Evolutionary conservation across 2,797 vertebrate genomes (phyloP), one percentile per base, ranked within the genome.

Genomic region (Hemitrygon akajei): DNA sequence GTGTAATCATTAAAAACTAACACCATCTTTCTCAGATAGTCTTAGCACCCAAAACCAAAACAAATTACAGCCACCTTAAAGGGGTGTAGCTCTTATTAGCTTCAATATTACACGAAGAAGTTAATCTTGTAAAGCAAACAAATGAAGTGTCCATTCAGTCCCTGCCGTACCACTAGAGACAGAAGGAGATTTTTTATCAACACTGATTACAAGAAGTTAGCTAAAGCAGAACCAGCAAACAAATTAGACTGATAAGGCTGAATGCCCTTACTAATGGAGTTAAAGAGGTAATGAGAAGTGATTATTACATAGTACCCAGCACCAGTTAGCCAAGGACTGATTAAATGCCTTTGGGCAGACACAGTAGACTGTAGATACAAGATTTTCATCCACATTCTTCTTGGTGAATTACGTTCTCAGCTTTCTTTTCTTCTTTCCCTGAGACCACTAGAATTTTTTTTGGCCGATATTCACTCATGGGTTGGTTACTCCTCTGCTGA

Each of bases 241-340:
- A 93, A 93, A 93, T 75, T 76, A 76, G 40, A 30, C n/a, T 58
- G 71, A 56, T 58, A 93, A 27, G 91, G 25, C 91, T 93, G 71
- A 76, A 93, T 93, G 71, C 91, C 40, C 91, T 76, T 27, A 30
- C 25, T 75, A 22, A 27, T 75, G 27, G 69, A 76, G 40, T 56
- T 76, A 18, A 30, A 75, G 69, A 58, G 86, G n/a, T 58, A 93
- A 76, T 75, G 22, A 75, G 40, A 75, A 56, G 11, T 71, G 71
- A 93, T 93, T 93, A 30, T 56, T 18, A 30, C 40, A 76, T 7
- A 76, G 91, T 37, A 93, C n/a, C 86, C 86, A 73, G 37, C 12
- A 69, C 71, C 27, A 56, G 22, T 93, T 40, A 93, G 73, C 40
- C 47, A 93, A 7, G 56, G 40, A 75, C 69, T 93, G 91, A 75